Conservation (phyloP, 1,140 invertebrate species). For the Cydia fagiglandana region DNA sequence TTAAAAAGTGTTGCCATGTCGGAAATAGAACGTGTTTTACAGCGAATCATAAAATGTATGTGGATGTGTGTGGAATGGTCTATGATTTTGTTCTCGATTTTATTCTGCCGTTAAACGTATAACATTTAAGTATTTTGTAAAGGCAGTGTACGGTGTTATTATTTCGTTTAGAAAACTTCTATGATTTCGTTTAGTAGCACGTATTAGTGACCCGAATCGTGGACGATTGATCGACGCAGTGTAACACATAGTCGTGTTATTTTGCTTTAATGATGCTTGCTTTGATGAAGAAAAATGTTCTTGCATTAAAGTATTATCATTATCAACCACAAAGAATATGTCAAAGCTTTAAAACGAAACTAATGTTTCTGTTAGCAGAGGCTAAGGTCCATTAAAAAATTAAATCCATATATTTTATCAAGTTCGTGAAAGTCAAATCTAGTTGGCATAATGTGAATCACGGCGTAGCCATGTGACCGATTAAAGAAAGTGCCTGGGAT, state of each 20-base stretch:
- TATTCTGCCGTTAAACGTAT: background rate
- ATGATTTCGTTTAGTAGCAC: background rate
- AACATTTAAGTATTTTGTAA: too few species aligned
- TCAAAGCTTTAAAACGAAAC: background rate
- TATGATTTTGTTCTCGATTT: background rate
- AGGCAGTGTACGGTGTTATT: too few species aligned
- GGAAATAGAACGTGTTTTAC: conserved; percentile 16
- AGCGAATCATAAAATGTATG: background rate
- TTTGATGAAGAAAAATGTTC: background rate
- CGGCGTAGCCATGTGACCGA: conserved; percentile 39
- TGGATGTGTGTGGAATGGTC: background rate
- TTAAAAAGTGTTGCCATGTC: conserved; percentile 25
- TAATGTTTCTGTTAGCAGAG: background rate
- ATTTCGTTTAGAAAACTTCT: too few species aligned
- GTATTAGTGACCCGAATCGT: too few species aligned
- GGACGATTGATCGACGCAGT: too few species aligned
- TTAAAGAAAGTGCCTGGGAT: conserved; percentile 49
- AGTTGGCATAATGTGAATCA: conserved; percentile 38
- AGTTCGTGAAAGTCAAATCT: conserved; percentile 23
- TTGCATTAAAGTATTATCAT: background rate
- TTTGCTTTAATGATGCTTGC: background rate
- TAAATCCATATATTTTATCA: conserved; percentile 15
- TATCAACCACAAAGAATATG: background rate
- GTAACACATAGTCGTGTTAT: background rate
- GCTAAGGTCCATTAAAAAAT: conserved; percentile 12